Evolutionary conservation across 30 jellyfish, hydroid and myxozoan species (phyloP).

Genomic region (Pseudorhiza aurosa): DNA sequence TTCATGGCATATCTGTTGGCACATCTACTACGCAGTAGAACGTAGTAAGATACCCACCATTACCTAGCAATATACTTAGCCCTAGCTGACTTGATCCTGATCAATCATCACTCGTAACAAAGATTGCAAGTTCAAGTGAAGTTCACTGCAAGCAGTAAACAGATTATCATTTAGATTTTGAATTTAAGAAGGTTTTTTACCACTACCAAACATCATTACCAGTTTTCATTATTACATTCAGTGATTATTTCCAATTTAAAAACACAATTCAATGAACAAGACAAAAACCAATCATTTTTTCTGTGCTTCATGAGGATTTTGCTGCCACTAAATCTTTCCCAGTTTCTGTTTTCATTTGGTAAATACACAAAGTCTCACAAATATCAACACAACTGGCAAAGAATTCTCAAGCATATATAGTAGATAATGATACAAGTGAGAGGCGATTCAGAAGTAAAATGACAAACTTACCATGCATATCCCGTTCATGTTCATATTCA

Average conservation of each 20-base stretch:
- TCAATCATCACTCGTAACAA: conserved; percentile 34
- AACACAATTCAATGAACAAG: too few species aligned
- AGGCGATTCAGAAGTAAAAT: too few species aligned
- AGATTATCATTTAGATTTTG: conserved; percentile 51
- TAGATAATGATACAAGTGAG: neutral
- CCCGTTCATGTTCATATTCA: conserved; percentile 95
- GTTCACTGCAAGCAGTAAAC: conserved; percentile 93
- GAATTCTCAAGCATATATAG: too few species aligned
- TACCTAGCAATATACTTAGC: conserved; percentile 76
- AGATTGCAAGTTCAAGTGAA: conserved; percentile 32
- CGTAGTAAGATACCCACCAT: conserved; percentile 71
- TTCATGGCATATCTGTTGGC: neutral
- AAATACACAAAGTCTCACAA: too few species aligned
- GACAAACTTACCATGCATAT: conserved; percentile 84
- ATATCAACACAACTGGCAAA: too few species aligned
- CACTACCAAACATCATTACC: neutral
- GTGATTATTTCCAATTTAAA: neutral
- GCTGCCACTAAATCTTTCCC: too few species aligned
- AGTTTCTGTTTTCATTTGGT: too few species aligned
- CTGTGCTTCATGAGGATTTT: too few species aligned
- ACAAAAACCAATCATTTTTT: too few species aligned
- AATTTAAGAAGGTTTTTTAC: neutral
- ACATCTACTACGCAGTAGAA: neutral
- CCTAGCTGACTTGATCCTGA: conserved; percentile 62
- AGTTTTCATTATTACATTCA: neutral